phyloP scores from a whole-genome alignment of 2,797 vertebrate species.

The Microctenopoma lineatum region DNA sequence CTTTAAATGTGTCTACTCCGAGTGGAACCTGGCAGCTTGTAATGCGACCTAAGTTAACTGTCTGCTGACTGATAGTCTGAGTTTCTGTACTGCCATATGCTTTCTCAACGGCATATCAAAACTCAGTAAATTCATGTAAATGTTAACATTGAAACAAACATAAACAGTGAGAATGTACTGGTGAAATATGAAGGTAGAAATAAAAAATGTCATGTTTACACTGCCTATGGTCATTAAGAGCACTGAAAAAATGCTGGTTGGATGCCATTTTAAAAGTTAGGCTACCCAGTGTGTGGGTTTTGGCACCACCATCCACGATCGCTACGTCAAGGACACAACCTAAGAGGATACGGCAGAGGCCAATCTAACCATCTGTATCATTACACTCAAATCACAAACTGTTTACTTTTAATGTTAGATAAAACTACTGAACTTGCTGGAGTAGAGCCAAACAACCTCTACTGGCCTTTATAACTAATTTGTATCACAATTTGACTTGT shows the following conservation, averaged over 20 bases:
- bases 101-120: conserved; percentile 55
- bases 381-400: conserved; percentile 35
- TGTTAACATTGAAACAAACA: conserved; percentile 46
- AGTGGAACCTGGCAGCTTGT: conserved; percentile 73
- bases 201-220: conserved; percentile 16
- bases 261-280: conserved; percentile 67
- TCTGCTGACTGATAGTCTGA: conserved; percentile 67
- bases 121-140: conserved; percentile 46
- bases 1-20: conserved; percentile 81
- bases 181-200: conserved; percentile 6
- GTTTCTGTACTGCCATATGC: conserved; percentile 67
- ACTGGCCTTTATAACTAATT: conserved; percentile 48
- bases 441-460: conserved; percentile 56
- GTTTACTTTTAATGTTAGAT: conserved; percentile 62
- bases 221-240: not conserved
- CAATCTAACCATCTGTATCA: conserved; percentile 72
- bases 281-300: conserved; percentile 59
- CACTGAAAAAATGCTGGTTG: conserved; percentile 36
- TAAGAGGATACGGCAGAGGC: conserved; percentile 65
- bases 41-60: conserved; percentile 87
- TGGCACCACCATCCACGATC: conserved; percentile 63
- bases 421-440: conserved; percentile 50
- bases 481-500: conserved; percentile 43
- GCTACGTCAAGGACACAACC: conserved; percentile 76
- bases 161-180: conserved; percentile 1